Evolutionary conservation across 1,140 invertebrate species (phyloP).

Genomic region (Achatina immaculata): DNA sequence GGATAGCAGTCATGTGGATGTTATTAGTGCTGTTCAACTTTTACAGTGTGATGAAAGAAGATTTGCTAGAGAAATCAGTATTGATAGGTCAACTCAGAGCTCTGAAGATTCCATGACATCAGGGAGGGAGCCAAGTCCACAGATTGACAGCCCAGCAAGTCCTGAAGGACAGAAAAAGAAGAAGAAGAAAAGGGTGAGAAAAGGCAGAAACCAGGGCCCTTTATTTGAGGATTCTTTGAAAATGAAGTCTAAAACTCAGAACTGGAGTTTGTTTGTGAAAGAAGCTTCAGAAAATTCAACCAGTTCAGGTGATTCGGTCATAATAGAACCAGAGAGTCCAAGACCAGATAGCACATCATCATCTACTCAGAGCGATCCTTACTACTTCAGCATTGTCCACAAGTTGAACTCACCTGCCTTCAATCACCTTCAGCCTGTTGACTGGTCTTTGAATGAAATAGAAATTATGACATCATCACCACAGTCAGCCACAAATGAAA

Average conservation of each 20-base stretch:
- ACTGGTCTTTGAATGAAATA: neutral
- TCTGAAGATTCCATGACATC: neutral
- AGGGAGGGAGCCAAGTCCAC: conserved; percentile 25
- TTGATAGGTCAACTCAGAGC: conserved; percentile 1
- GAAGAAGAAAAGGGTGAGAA: conserved; percentile 20
- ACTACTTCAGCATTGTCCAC: conserved; percentile 25
- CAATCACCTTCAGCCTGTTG: conserved; percentile 22
- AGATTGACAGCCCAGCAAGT: neutral
- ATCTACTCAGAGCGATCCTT: conserved; percentile 16
- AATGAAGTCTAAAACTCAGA: conserved; percentile 23
- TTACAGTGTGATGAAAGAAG: neutral
- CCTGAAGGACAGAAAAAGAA: neutral
- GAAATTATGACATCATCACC: neutral
- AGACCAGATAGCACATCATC: neutral
- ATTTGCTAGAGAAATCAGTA: neutral
- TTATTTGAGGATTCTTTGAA: conserved; percentile 30
- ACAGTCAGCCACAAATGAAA: neutral
- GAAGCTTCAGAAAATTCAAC: neutral
- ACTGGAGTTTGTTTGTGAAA: conserved; percentile 9
- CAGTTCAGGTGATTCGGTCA: neutral
- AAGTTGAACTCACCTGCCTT: conserved; percentile 31
- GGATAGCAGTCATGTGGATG: neutral
- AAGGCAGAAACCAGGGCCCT: neutral
- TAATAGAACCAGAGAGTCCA: neutral
- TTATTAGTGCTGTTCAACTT: neutral